Conservation (phyloP, 92 coral and sea anemone genomes). For the Heteractis magnifica region DNA sequence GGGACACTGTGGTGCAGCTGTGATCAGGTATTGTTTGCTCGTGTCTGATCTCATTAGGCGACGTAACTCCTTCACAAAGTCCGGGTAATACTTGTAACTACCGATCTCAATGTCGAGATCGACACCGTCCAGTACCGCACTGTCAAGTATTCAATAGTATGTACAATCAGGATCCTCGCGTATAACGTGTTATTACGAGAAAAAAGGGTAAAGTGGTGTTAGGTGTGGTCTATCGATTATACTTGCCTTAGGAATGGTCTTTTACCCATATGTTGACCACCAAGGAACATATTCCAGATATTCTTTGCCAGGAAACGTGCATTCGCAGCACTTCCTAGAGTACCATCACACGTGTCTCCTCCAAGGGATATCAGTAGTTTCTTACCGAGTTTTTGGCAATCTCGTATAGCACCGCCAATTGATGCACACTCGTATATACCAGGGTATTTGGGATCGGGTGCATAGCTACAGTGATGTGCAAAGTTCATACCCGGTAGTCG, state of each 20-base stretch:
- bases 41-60: slow-evolving; percentile 70
- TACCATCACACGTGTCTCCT: slow-evolving; percentile 84
- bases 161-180: neutral
- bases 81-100: slow-evolving; percentile 78
- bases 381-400: slow-evolving; percentile 81
- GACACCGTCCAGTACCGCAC: slow-evolving; percentile 83
- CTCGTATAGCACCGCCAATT: slow-evolving; percentile 82
- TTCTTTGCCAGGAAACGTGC: slow-evolving; percentile 70
- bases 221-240: neutral
- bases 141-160: neutral
- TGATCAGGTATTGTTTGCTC: slow-evolving; percentile 65
- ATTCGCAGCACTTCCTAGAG: slow-evolving; percentile 56
- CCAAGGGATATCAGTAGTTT: slow-evolving; percentile 81
- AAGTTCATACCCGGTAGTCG: slow-evolving; percentile 81
- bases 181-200: neutral
- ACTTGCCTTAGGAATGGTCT: slow-evolving; percentile 48
- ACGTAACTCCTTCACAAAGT: slow-evolving; percentile 78
- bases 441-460: slow-evolving; percentile 63
- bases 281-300: slow-evolving; percentile 83
- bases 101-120: slow-evolving; percentile 89
- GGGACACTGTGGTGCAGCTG: slow-evolving; percentile 88
- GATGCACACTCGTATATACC: slow-evolving; percentile 73
- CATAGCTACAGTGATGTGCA: slow-evolving; percentile 85
- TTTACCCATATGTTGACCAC: slow-evolving; percentile 68
- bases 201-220: neutral